Evolutionary conservation across 2,113 vertebrate species (phyloP).

Genomic region (Embiotoca jacksoni): DNA sequence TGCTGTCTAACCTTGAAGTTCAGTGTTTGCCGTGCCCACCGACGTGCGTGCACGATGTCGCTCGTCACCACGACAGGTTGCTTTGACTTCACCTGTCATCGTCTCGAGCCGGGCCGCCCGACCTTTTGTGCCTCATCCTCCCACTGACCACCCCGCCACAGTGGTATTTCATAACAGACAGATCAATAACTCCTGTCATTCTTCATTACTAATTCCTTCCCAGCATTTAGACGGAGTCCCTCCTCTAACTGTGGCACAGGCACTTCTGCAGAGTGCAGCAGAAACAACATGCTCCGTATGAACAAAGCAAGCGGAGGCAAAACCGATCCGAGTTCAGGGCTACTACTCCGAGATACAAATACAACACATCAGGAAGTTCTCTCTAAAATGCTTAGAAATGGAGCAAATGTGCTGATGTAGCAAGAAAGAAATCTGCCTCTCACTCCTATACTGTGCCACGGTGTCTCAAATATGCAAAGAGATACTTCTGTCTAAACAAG

Average conservation of each 20-base stretch:
- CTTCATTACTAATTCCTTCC: slow-evolving; percentile 52
- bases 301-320: slow-evolving; percentile 19
- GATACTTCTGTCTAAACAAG: slow-evolving; percentile 41
- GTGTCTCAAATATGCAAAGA: slow-evolving; percentile 51
- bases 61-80: background rate
- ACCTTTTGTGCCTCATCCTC: slow-evolving; percentile 36
- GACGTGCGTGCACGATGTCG: background rate
- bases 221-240: slow-evolving; percentile 30
- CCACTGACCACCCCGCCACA: slow-evolving; percentile 44
- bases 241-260: background rate
- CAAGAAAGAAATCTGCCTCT: slow-evolving; percentile 31
- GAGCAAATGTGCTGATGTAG: slow-evolving; percentile 27
- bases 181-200: slow-evolving; percentile 72
- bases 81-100: slow-evolving; percentile 21
- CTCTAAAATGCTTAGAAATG: slow-evolving; percentile 28
- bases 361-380: slow-evolving; percentile 24
- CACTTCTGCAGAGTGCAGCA: slow-evolving; percentile 18
- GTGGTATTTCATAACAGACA: slow-evolving; percentile 60
- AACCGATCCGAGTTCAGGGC: slow-evolving; percentile 15
- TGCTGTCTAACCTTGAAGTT: background rate
- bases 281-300: slow-evolving; percentile 16
- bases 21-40: background rate
- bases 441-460: slow-evolving; percentile 11
- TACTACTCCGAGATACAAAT: slow-evolving; percentile 30
- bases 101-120: background rate